These are phyloP conservation scores for Thymelicus sylvestris DNA, from an alignment of 2,888 invertebrate genomes.

Conservation along the genomic window DNA sequence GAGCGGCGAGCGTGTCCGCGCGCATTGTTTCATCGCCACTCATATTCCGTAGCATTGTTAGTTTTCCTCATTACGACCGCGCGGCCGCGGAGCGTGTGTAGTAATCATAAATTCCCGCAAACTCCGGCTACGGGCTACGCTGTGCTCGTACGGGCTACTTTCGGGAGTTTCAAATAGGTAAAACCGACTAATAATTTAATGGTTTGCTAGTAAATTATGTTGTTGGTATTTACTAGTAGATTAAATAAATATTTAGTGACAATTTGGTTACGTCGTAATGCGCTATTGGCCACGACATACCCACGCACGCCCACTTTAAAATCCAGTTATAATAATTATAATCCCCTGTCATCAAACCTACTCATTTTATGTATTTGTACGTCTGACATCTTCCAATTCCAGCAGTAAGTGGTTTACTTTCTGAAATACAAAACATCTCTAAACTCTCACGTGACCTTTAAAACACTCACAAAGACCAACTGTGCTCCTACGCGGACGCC, in stretches of 20 bases:
- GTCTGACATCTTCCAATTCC: neutral
- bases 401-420: neutral
- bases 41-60: constrained; percentile 46
- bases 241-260: too few relatives aligned
- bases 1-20: constrained; percentile 30
- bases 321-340: too few relatives aligned
- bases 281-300: too few relatives aligned
- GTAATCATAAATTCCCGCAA: constrained; percentile 43
- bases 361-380: too few relatives aligned
- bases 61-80: constrained; percentile 44
- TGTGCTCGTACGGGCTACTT: constrained; percentile 11
- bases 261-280: too few relatives aligned
- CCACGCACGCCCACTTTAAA: too few relatives aligned
- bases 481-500: neutral
- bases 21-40: constrained; percentile 43
- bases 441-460: neutral
- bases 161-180: constrained; percentile 1
- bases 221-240: too few relatives aligned
- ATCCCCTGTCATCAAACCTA: too few relatives aligned
- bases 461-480: neutral
- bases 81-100: constrained; percentile 40
- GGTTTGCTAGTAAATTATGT: neutral
- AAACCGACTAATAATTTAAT: neutral
- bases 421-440: neutral
- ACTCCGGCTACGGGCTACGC: constrained; percentile 5